Evolutionary conservation across 2,113 vertebrate species (phyloP).

Genomic region (Tragelaphus scriptus): DNA sequence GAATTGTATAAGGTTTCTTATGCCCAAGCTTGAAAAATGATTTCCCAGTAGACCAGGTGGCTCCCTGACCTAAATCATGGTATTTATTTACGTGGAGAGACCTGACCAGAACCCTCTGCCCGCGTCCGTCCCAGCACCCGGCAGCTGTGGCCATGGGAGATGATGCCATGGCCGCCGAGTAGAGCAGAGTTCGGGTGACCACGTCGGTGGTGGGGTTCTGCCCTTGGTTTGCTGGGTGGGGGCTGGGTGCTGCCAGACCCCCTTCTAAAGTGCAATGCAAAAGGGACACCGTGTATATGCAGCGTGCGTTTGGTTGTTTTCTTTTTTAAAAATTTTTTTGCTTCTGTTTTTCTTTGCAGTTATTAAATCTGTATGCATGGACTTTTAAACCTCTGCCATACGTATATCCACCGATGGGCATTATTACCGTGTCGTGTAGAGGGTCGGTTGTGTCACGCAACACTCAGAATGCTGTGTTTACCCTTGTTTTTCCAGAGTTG

Average conservation of each 20-base stretch:
- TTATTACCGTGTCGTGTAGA: slow-evolving; percentile 91
- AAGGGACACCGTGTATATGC: slow-evolving; percentile 87
- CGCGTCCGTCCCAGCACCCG: slow-evolving; percentile 53
- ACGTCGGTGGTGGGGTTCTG: slow-evolving; percentile 30
- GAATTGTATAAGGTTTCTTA: slow-evolving; percentile 67
- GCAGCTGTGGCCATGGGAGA: slow-evolving; percentile 67
- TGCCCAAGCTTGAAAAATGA: slow-evolving; percentile 69
- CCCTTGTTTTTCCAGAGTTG: slow-evolving; percentile 83
- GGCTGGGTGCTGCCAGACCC: slow-evolving; percentile 57
- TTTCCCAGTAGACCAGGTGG: slow-evolving; percentile 73
- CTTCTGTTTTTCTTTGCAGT: slow-evolving; percentile 82
- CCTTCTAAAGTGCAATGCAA: slow-evolving; percentile 84
- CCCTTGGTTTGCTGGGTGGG: slow-evolving; percentile 67
- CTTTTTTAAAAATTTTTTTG: slow-evolving; percentile 63
- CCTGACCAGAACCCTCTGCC: slow-evolving; percentile 61
- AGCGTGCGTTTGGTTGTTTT: slow-evolving; percentile 69
- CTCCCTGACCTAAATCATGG: slow-evolving; percentile 63
- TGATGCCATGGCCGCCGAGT: slow-evolving; percentile 30
- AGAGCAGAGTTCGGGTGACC: slow-evolving; percentile 52
- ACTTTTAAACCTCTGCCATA: slow-evolving; percentile 86
- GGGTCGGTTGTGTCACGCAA: slow-evolving; percentile 84
- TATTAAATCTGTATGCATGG: slow-evolving; percentile 91
- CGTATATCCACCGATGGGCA: slow-evolving; percentile 92
- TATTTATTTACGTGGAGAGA: slow-evolving; percentile 57
- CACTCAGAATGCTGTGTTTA: slow-evolving; percentile 81